Evolutionary conservation across 2,797 vertebrate genomes (phyloP).

Genomic region (Enteromius radiatus): DNA sequence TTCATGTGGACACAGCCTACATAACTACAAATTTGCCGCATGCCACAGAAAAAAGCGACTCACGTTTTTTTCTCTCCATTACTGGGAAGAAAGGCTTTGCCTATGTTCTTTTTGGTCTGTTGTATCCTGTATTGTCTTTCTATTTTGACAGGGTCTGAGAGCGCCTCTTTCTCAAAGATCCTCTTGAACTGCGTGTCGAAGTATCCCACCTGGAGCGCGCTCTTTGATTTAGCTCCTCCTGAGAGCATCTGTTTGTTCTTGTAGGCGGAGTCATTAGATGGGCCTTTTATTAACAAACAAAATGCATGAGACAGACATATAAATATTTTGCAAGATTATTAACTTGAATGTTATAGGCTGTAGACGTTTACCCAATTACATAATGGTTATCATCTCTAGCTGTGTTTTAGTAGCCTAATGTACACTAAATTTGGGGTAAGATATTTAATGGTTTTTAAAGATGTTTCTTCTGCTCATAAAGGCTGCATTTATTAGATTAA

Average conservation of each 20-base stretch:
- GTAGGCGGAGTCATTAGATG: constrained; percentile 85
- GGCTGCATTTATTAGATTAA: too few relatives aligned
- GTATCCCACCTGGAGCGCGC: constrained; percentile 82
- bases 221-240: constrained; percentile 74
- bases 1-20: background rate
- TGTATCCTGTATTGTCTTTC: constrained; percentile 78
- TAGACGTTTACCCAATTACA: background rate
- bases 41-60: constrained; percentile 60
- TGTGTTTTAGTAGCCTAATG: background rate
- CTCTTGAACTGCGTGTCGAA: constrained; percentile 83
- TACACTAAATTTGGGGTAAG: too few relatives aligned
- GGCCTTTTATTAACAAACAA: constrained; percentile 69
- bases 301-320: background rate
- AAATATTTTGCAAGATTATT: background rate
- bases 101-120: constrained; percentile 84
- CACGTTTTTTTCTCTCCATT: constrained; percentile 82
- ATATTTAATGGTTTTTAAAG: too few relatives aligned
- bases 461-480: too few relatives aligned
- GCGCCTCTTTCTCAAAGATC: constrained; percentile 84
- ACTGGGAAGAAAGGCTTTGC: constrained; percentile 84
- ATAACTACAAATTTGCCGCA: background rate
- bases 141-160: constrained; percentile 77
- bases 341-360: background rate
- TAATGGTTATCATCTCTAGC: background rate
- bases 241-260: constrained; percentile 84